Evolutionary conservation across 2,888 invertebrate genomes (phyloP).

Genomic region (Disparrhopalites patrizii): DNA sequence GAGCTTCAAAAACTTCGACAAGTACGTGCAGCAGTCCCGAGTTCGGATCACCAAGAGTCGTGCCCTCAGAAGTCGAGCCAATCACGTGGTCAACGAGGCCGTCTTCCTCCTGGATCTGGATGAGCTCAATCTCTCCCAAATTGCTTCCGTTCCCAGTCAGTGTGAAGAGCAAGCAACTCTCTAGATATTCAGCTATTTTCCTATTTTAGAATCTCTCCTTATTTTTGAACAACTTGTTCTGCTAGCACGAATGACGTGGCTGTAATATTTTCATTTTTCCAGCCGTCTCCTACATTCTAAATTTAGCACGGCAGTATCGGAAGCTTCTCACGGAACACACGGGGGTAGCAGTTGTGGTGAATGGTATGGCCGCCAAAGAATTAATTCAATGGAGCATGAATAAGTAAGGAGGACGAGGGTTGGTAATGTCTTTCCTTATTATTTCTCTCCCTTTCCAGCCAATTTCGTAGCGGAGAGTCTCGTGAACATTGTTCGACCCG

Average conservation of each 20-base stretch:
- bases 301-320: constrained; percentile 22
- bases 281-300: constrained; percentile 27
- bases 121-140: constrained; percentile 18
- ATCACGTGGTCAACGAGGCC: constrained; percentile 2
- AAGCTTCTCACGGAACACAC: constrained; percentile 28
- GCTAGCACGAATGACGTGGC: not conserved
- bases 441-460: not conserved
- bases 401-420: not conserved
- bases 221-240: not conserved
- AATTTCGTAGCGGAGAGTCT: not conserved
- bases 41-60: constrained; percentile 25
- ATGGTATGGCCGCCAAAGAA: constrained; percentile 23
- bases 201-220: not conserved
- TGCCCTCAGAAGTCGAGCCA: constrained; percentile 14
- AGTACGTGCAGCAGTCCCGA: constrained; percentile 24
- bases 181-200: not conserved
- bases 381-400: not conserved
- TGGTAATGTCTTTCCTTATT: not conserved
- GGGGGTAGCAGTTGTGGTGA: constrained; percentile 22
- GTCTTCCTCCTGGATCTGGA: constrained; percentile 27
- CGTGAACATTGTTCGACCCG: constrained; percentile 7
- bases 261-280: not conserved
- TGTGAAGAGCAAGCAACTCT: not conserved
- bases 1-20: constrained; percentile 20
- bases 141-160: constrained; percentile 26